phyloP scores from a whole-genome alignment of 92 coral and sea anemone genomes.

The Phymanthus crucifer region DNA sequence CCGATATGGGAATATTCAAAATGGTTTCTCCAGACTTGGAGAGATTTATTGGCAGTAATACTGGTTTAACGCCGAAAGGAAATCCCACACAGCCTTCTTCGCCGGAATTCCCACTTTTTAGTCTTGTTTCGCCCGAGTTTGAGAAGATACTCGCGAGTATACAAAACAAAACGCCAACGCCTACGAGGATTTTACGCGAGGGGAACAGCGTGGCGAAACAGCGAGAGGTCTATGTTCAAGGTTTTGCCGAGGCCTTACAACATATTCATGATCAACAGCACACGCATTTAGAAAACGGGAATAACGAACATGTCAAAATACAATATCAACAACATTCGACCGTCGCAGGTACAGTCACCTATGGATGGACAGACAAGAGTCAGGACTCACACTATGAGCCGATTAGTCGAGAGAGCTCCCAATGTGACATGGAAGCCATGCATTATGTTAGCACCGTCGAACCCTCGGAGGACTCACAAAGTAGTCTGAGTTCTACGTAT shows the following conservation, averaged over 20 bases:
- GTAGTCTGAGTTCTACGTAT: not conserved
- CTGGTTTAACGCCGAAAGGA: constrained; percentile 76
- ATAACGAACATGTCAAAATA: constrained; percentile 28
- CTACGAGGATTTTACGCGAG: constrained; percentile 50
- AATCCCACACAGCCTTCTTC: constrained; percentile 70
- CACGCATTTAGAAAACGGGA: constrained; percentile 43
- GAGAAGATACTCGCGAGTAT: constrained; percentile 88
- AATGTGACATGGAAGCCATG: constrained; percentile 35
- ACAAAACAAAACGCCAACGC: constrained; percentile 80
- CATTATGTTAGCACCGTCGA: constrained; percentile 18
- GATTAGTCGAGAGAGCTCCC: constrained; percentile 5
- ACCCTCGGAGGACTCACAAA: constrained; percentile 5
- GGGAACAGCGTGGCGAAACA: constrained; percentile 79
- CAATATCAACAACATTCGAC: constrained; percentile 12
- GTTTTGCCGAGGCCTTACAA: constrained; percentile 95
- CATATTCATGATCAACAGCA: constrained; percentile 78
- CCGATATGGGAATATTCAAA: constrained; percentile 78
- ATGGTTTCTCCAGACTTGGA: constrained; percentile 96
- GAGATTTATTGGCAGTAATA: constrained; percentile 81
- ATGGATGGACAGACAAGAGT: constrained; percentile 18
- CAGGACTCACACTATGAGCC: constrained; percentile 4
- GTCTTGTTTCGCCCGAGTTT: constrained; percentile 92
- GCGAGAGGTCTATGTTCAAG: constrained; percentile 90
- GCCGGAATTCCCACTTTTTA: constrained; percentile 87
- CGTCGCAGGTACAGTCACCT: not conserved